A percentile compares a stretch with the other conserved stretches of the same genome.
Conservation (phyloP, 2,113 vertebrate genomes). For the Lethenteron reissneri region DNA sequence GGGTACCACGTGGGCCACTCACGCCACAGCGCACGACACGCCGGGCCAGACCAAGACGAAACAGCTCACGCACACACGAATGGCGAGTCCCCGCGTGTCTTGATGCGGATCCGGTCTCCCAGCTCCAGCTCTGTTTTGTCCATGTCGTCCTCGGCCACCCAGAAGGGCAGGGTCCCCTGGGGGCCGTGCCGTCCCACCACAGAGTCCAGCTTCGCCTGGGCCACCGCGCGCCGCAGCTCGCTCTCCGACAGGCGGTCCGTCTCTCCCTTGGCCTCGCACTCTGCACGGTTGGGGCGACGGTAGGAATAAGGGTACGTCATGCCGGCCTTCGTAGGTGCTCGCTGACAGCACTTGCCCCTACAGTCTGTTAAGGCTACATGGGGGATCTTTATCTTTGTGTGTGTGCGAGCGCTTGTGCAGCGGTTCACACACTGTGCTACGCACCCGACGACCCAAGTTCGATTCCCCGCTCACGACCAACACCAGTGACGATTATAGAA, state of each 20-base stretch:
- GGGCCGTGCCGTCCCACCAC: conserved; percentile 30
- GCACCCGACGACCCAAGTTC: too few relatives aligned
- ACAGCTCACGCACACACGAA: conserved; percentile 36
- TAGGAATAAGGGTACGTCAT: background rate
- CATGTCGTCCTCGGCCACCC: conserved; percentile 41
- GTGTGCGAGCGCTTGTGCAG: too few relatives aligned
- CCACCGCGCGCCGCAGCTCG: conserved; percentile 26
- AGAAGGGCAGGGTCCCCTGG: conserved; percentile 32
- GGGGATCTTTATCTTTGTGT: too few relatives aligned
- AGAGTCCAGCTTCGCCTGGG: conserved; percentile 29
- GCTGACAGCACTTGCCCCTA: too few relatives aligned
- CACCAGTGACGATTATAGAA: too few relatives aligned
- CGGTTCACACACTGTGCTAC: too few relatives aligned
- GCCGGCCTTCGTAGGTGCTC: too few relatives aligned
- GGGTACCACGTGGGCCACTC: too few relatives aligned
- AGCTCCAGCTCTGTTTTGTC: conserved; percentile 35
- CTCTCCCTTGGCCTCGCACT: conserved; percentile 39
- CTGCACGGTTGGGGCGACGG: conserved; percentile 16
- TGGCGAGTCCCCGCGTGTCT: conserved; percentile 45
- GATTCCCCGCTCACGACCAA: too few relatives aligned
- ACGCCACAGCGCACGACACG: too few relatives aligned
- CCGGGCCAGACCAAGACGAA: too few relatives aligned
- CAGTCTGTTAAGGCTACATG: too few relatives aligned
- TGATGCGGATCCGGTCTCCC: conserved; percentile 36
- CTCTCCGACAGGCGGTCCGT: conserved; percentile 28